phyloP scores from a whole-genome alignment of 1,140 invertebrate species.

The Drosophila parvula region DNA sequence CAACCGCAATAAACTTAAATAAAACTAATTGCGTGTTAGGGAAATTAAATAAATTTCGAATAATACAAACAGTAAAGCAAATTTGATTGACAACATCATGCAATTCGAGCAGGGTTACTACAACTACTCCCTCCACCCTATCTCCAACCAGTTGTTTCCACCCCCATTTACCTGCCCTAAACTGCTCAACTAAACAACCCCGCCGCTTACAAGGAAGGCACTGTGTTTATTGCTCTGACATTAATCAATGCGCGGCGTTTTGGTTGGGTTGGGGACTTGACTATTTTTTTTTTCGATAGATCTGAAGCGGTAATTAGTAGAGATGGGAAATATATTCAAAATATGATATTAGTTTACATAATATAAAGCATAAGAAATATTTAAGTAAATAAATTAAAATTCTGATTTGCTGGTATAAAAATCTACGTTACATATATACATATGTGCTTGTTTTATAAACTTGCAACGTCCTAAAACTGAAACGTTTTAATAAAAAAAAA shows the following conservation, averaged over 20 bases:
- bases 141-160: not conserved
- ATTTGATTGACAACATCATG: conserved; percentile 82
- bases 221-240: conserved; percentile 68
- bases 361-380: not conserved
- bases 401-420: too few species aligned
- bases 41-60: conserved; percentile 82
- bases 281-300: conserved; percentile 1
- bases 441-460: too few species aligned
- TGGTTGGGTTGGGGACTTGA: not conserved
- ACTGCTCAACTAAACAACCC: conserved; percentile 78
- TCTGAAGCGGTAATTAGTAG: not conserved
- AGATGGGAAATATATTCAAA: not conserved
- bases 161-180: conserved; percentile 26
- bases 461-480: too few species aligned
- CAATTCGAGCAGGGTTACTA: conserved; percentile 51
- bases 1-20: conserved; percentile 83
- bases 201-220: conserved; percentile 53
- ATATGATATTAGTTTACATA: not conserved
- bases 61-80: conserved; percentile 79
- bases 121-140: not conserved
- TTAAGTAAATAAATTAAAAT: too few species aligned
- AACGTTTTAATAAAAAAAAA: not conserved
- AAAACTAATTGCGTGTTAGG: conserved; percentile 82
- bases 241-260: conserved; percentile 61
- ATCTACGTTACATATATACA: too few species aligned